phyloP scores from a whole-genome alignment of 2,888 invertebrate species.

The Mythimna impura region DNA sequence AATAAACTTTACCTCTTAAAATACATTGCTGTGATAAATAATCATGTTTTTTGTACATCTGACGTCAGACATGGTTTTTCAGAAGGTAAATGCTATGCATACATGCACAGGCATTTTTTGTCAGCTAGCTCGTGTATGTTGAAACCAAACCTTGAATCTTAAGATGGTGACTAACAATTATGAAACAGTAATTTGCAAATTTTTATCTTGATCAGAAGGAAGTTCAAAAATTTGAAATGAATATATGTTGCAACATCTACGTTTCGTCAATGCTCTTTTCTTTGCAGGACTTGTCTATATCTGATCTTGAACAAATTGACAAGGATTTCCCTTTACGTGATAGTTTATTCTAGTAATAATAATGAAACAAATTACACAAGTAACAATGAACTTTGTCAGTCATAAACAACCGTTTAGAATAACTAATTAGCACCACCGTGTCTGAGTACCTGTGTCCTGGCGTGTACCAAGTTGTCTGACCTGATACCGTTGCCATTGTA shows the following conservation, averaged over 20 bases:
- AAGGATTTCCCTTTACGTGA: conserved; percentile 42
- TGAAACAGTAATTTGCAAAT: conserved; percentile 20
- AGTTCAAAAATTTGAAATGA: not conserved
- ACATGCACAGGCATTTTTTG: conserved; percentile 17
- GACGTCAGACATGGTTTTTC: conserved; percentile 42
- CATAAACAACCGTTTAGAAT: conserved; percentile 24
- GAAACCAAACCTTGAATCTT: conserved; percentile 27
- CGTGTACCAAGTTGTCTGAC: conserved; percentile 4
- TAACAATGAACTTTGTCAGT: conserved; percentile 33
- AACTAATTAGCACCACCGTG: conserved; percentile 7
- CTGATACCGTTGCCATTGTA: conserved; percentile 24
- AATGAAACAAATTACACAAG: conserved; percentile 18
- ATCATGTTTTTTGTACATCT: conserved; percentile 10
- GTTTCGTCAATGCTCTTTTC: conserved; percentile 1
- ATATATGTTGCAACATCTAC: not conserved
- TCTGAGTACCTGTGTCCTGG: not conserved
- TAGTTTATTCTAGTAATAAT: conserved; percentile 17
- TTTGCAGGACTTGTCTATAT: not conserved
- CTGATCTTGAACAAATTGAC: conserved; percentile 15
- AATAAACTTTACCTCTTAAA: conserved; percentile 37
- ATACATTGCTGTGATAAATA: conserved; percentile 19
- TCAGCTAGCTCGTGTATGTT: not conserved
- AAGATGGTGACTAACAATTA: conserved; percentile 14
- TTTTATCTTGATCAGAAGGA: not conserved
- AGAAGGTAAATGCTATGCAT: conserved; percentile 1